Evolutionary conservation across 2,797 vertebrate genomes (phyloP), one percentile per base, ranked within the genome.

Genomic region (Antennarius maculatus): DNA sequence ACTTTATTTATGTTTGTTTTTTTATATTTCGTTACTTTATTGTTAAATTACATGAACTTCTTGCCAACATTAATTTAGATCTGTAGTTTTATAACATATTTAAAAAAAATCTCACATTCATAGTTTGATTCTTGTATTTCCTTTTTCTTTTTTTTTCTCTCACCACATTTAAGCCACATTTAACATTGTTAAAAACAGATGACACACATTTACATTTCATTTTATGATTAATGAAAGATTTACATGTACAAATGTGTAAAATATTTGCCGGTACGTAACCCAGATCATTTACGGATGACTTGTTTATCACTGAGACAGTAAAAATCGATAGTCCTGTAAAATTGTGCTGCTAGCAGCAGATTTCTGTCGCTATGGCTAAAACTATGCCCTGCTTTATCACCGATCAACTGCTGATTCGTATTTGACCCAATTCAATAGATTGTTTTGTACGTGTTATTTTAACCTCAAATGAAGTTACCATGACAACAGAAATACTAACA

Each of bases 401-500:
- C 23, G 5, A 46, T 54, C 17, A 27, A 34, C 31, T 54, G 39
- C 29, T 9, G 3, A 16, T 52, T 27, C 45, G 34, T 13, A 16
- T 7, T 15, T 53, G 7, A 17, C 4, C 31, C 3, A 29, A 62
- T 13, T 15, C n/a, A 41, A 28, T 8, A n/a, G 11, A 39, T 45
- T 27, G 2, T 53, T 39, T 9, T 39, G 3, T 10, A 8, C 9
- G 8, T 14, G 0, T n/a, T 13, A 17, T 48, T 37, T 55, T n/a
- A 56, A 15, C 15, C 4, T 12, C 1, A n/a, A 4, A 2, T 50
- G 2, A 17, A 10, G 29, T 80, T 59, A 9, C 6, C 10, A 37
- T 65, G 48, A 58, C 31, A 64, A 52, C n/a, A 49, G n/a, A 18
- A 66, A 67, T n/a, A 0, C 11, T 39, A 14, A 29, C 34, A 60